Conservation (phyloP, 37 sponge, comb jelly and placozoan species). For the Halichondria panicea region DNA sequence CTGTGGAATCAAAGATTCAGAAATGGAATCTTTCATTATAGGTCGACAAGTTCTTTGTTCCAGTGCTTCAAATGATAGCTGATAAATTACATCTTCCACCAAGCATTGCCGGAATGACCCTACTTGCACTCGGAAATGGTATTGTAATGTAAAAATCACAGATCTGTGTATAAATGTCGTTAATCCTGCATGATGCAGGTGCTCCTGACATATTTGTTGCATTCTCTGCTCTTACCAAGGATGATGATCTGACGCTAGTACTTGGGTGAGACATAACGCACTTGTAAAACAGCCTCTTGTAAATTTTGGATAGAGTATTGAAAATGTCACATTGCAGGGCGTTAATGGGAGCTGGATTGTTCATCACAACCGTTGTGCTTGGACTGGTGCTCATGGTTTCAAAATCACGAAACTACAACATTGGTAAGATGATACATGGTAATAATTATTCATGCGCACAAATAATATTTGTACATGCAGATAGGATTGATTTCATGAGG, state of each 20-base stretch:
- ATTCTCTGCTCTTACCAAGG: slow-evolving; percentile 54
- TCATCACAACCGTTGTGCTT: slow-evolving; percentile 72
- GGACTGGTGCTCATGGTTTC: slow-evolving; percentile 55
- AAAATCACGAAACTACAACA: slow-evolving; percentile 11
- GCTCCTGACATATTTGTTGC: slow-evolving; percentile 82
- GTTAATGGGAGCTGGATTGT: slow-evolving; percentile 72
- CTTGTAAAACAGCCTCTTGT: no score
- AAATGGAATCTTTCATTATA: background rate
- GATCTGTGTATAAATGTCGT: background rate
- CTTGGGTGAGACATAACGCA: slow-evolving; percentile 39
- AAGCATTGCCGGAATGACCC: slow-evolving; percentile 73
- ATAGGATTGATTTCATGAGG: slow-evolving; percentile 43
- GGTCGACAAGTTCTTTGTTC: slow-evolving; percentile 76
- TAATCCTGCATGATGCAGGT: slow-evolving; percentile 36
- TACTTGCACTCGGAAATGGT: slow-evolving; percentile 82
- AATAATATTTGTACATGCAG: slow-evolving; percentile 16
- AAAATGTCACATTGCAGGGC: slow-evolving; percentile 37
- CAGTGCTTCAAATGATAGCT: slow-evolving; percentile 58
- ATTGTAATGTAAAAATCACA: background rate
- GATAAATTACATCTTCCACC: slow-evolving; percentile 64
- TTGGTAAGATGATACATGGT: slow-evolving; percentile 39
- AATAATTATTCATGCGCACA: background rate
- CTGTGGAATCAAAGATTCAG: no score
- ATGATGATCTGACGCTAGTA: slow-evolving; percentile 63
- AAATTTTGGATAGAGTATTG: background rate